Evolutionary conservation across 2,113 vertebrate species (phyloP).

Genomic region (Maccullochella peelii): DNA sequence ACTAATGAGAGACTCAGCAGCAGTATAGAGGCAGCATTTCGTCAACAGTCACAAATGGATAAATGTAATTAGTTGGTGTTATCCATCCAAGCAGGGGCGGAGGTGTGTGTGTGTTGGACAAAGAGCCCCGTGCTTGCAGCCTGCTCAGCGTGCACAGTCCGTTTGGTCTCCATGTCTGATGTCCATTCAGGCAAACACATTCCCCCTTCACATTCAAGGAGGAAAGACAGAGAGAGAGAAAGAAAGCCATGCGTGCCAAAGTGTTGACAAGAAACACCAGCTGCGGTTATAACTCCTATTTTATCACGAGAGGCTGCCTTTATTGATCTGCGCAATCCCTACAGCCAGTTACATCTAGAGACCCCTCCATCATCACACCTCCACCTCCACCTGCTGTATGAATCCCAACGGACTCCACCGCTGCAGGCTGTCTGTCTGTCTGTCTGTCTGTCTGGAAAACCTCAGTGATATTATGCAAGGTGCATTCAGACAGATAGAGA

Average conservation of each 20-base stretch:
- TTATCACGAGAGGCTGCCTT: not conserved
- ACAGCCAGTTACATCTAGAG: constrained; percentile 17
- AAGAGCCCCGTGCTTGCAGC: constrained; percentile 50
- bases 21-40: constrained; percentile 18
- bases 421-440: constrained; percentile 42
- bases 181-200: constrained; percentile 73
- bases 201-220: constrained; percentile 13
- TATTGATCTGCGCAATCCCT: constrained; percentile 56
- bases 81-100: not conserved
- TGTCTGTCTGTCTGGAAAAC: constrained; percentile 36
- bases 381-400: constrained; percentile 43
- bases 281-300: constrained; percentile 23
- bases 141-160: constrained; percentile 19
- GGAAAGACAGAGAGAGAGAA: not conserved
- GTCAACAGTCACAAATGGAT: constrained; percentile 43
- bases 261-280: constrained; percentile 33
- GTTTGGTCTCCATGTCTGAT: constrained; percentile 56
- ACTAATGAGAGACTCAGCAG: constrained; percentile 37
- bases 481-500: constrained; percentile 18
- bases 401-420: constrained; percentile 37
- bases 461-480: constrained; percentile 36
- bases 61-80: constrained; percentile 58
- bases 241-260: constrained; percentile 3
- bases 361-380: constrained; percentile 29
- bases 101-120: constrained; percentile 54